A percentile compares a stretch with the other conserved stretches of the same genome.
Evolutionary conservation across 1,140 invertebrate species (phyloP).

Genomic region (Apis mellifera): DNA sequence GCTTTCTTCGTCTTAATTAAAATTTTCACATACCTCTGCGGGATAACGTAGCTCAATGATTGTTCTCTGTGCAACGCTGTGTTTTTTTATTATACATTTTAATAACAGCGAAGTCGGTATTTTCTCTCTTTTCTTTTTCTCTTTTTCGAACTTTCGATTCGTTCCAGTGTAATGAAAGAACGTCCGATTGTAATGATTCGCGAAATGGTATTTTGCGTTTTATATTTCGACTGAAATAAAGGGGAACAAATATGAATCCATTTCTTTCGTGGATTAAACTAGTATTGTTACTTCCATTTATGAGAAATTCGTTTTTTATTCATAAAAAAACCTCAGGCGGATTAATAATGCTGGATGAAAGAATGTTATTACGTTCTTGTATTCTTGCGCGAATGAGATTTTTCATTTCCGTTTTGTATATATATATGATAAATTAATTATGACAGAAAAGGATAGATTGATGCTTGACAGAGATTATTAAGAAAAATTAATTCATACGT

Average conservation of each 20-base stretch:
- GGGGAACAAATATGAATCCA: neutral
- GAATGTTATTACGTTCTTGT: neutral
- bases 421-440: neutral
- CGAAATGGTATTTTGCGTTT: constrained; percentile 5
- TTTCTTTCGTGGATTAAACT: constrained; percentile 1
- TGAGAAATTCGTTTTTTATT: neutral
- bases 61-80: neutral
- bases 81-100: neutral
- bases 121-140: too few species aligned
- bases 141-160: neutral
- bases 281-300: constrained; percentile 13
- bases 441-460: neutral
- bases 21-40: neutral
- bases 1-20: neutral
- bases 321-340: neutral
- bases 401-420: neutral
- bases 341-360: constrained; percentile 6
- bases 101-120: neutral
- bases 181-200: neutral
- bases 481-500: neutral
- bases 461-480: neutral
- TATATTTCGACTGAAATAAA: neutral
- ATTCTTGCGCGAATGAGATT: neutral
- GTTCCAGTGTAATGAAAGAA: neutral
- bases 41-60: neutral